Base-by-base conservation (phyloP, 2,888 invertebrate genomes). In the Tetragonula carbonaria region DNA sequence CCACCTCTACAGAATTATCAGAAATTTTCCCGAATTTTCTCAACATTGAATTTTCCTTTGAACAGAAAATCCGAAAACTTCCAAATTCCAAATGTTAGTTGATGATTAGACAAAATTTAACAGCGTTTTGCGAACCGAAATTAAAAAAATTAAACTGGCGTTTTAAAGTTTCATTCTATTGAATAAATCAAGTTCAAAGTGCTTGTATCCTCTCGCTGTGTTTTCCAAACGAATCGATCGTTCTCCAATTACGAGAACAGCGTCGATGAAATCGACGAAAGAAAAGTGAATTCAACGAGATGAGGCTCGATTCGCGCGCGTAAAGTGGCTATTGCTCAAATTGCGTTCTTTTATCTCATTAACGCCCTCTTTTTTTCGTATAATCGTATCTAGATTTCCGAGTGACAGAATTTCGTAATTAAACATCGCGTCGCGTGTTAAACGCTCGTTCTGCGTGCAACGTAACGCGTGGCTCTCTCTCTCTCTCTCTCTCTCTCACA, bases 331-430 rank as follows among this genome's bases (percentile, higher is more conserved):
- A 28, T 28, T 28, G 28, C 28, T 28, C 28, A 2, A 28, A 28
- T 28, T 28, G 28, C 28, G 59, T 11, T 38, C 23, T 14, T 51
- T 71, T 23, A 18, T 38, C 33, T n/a, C n/a, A 77, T 77, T 70
- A 78, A 80, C 51, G 55, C 13, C 53, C 28, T 45, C 8, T 8
- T 45, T 8, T 8, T 8, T 8, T 8, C 8, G 38, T 51, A 38
- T 57, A 71, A 71, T 71, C 51, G n/a, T 23, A 23, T 18, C 21
- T 23, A 51, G 16, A 71, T 57, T 51, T 55, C 63, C 14, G 6
- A 18, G 23, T 16, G 50, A 50, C 45, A 63, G 21, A 79, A 79
- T 80, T 80, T 77, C n/a, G 33, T 53, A 66, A 80, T 71, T 80
- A 50, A 80, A 71, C 33, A 55, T 16, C 23, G 53, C 23, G 50